phyloP scores from a whole-genome alignment of 2,888 invertebrate genomes.

The Acrocyrtus sp. region DNA sequence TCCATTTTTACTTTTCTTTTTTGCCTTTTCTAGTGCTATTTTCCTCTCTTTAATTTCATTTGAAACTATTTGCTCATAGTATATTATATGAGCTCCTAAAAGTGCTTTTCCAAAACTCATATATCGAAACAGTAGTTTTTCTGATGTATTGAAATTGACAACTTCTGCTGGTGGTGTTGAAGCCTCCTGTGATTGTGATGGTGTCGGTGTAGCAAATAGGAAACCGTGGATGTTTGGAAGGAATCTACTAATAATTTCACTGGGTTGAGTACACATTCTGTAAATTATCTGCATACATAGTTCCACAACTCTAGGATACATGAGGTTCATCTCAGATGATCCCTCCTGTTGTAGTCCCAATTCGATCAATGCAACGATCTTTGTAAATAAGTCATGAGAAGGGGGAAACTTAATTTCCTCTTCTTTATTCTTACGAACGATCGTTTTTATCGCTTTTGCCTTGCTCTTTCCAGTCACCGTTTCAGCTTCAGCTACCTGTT shows the following conservation, averaged over 20 bases:
- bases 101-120: constrained; percentile 53
- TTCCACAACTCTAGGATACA: constrained; percentile 53
- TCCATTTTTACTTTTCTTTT: constrained; percentile 25
- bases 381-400: constrained; percentile 47
- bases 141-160: constrained; percentile 17
- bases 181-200: not conserved
- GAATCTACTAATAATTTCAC: constrained; percentile 34
- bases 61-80: constrained; percentile 55
- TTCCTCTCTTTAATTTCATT: constrained; percentile 56
- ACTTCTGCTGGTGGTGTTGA: not conserved
- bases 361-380: constrained; percentile 46
- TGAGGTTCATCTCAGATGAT: constrained; percentile 26
- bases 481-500: constrained; percentile 23
- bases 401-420: constrained; percentile 39
- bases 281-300: constrained; percentile 56
- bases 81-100: constrained; percentile 57
- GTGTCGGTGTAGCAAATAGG: constrained; percentile 33
- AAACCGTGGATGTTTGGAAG: constrained; percentile 40
- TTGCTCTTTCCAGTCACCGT: constrained; percentile 10
- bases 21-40: constrained; percentile 1
- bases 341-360: constrained; percentile 51
- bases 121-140: constrained; percentile 47
- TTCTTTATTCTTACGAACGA: not conserved
- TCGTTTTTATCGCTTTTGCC: constrained; percentile 10
- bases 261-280: constrained; percentile 55